Evolutionary conservation across 1,140 invertebrate genomes (phyloP).

Genomic region (Vollenhovia emeryi): DNA sequence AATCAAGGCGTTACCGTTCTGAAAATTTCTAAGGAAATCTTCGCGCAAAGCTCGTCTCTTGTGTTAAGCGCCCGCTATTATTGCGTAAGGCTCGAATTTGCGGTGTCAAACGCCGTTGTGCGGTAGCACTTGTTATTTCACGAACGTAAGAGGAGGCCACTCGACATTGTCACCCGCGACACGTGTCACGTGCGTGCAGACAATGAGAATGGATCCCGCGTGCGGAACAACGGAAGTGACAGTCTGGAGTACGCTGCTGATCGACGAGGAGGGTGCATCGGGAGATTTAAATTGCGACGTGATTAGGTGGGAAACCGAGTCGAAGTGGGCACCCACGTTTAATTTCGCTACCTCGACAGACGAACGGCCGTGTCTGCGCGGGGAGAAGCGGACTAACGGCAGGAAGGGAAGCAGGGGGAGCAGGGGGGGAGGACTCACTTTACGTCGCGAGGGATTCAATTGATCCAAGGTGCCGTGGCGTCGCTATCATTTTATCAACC

Average conservation of each 20-base stretch:
- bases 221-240: constrained; percentile 21
- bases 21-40: not conserved
- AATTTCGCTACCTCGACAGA: constrained; percentile 63
- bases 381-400: not conserved
- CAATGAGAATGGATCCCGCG: constrained; percentile 6
- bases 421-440: not conserved
- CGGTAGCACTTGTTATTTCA: not conserved
- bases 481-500: constrained; percentile 40
- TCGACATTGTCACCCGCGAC: constrained; percentile 18
- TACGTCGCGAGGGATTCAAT: constrained; percentile 66
- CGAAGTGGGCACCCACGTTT: constrained; percentile 77
- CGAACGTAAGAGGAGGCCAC: not conserved
- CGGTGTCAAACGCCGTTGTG: not conserved
- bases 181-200: constrained; percentile 12
- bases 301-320: constrained; percentile 78
- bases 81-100: not conserved
- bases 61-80: not conserved
- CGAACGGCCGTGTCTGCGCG: constrained; percentile 25
- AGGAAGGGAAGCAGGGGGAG: not conserved
- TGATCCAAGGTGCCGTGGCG: constrained; percentile 62
- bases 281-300: constrained; percentile 63
- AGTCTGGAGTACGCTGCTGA: constrained; percentile 37
- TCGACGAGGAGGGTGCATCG: constrained; percentile 48
- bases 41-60: not conserved
- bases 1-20: not conserved